Evolutionary conservation across 2,888 invertebrate species (phyloP).

Genomic region (Trypoxylon attenuatum): DNA sequence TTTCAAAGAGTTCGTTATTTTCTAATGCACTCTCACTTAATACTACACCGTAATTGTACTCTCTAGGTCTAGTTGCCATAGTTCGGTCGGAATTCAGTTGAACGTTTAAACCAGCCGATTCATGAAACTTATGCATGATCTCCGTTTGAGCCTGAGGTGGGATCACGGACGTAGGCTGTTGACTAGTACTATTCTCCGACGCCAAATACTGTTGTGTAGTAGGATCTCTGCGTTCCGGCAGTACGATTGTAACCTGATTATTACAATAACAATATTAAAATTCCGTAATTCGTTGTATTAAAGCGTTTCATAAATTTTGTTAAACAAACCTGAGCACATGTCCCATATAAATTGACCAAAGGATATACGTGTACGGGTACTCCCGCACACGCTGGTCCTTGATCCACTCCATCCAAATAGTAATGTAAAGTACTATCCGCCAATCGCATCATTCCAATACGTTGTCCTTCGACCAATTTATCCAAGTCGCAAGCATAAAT

Average conservation of each 20-base stretch:
- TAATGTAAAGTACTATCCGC: slow-evolving; percentile 90
- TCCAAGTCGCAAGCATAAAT: slow-evolving; percentile 92
- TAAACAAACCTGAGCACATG: slow-evolving; percentile 91
- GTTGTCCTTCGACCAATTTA: slow-evolving; percentile 84
- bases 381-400: slow-evolving; percentile 89
- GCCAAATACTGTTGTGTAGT: slow-evolving; percentile 70
- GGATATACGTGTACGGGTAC: slow-evolving; percentile 90
- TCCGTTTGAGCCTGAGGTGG: slow-evolving; percentile 76
- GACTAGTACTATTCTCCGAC: slow-evolving; percentile 77
- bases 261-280: neutral
- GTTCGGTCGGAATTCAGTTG: slow-evolving; percentile 81
- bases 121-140: slow-evolving; percentile 74
- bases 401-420: slow-evolving; percentile 90
- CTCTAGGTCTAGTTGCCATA: slow-evolving; percentile 79
- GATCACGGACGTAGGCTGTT: slow-evolving; percentile 77
- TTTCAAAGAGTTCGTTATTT: slow-evolving; percentile 87
- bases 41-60: slow-evolving; percentile 79
- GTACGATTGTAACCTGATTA: slow-evolving; percentile 70
- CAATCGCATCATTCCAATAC: slow-evolving; percentile 92
- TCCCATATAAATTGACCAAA: slow-evolving; percentile 95
- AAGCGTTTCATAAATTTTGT: too few species aligned
- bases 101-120: slow-evolving; percentile 83
- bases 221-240: slow-evolving; percentile 71
- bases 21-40: slow-evolving; percentile 85
- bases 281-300: too few species aligned